phyloP scores from a whole-genome alignment of 1,140 invertebrate genomes.

The Saccostrea echinata region DNA sequence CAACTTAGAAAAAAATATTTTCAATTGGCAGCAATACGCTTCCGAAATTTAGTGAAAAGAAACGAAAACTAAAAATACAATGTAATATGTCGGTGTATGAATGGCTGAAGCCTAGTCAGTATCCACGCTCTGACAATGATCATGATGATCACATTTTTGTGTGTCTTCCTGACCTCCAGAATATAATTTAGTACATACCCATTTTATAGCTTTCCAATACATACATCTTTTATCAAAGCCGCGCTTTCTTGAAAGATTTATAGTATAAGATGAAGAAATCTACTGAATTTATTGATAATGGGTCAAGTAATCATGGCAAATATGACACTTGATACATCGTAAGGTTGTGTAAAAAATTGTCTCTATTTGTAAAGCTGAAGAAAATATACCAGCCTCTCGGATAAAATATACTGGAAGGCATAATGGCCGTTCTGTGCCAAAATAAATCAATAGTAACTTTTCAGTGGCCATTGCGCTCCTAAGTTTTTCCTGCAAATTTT shows the following conservation, averaged over 20 bases:
- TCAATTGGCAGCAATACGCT: too few species aligned
- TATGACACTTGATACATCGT: neutral
- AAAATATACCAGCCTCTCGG: neutral
- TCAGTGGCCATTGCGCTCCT: neutral
- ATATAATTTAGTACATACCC: too few species aligned
- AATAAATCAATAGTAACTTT: neutral
- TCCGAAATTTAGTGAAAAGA: too few species aligned
- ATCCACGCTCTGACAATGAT: too few species aligned
- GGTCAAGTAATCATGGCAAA: neutral
- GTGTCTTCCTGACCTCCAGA: too few species aligned
- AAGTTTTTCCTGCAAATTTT: too few species aligned
- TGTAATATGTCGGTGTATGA: too few species aligned
- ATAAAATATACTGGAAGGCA: neutral
- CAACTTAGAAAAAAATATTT: too few species aligned
- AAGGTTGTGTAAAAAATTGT: neutral
- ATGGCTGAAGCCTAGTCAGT: too few species aligned
- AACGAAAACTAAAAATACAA: too few species aligned
- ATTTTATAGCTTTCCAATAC: neutral
- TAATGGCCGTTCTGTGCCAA: neutral
- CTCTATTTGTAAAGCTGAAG: neutral
- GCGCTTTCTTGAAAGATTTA: neutral
- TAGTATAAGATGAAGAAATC: neutral
- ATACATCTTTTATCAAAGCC: neutral
- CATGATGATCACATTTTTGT: too few species aligned
- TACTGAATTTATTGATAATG: neutral